Evolutionary conservation across 2,888 invertebrate species (phyloP), one percentile per base, ranked within the genome.

Genomic region (Xestia xanthographa): DNA sequence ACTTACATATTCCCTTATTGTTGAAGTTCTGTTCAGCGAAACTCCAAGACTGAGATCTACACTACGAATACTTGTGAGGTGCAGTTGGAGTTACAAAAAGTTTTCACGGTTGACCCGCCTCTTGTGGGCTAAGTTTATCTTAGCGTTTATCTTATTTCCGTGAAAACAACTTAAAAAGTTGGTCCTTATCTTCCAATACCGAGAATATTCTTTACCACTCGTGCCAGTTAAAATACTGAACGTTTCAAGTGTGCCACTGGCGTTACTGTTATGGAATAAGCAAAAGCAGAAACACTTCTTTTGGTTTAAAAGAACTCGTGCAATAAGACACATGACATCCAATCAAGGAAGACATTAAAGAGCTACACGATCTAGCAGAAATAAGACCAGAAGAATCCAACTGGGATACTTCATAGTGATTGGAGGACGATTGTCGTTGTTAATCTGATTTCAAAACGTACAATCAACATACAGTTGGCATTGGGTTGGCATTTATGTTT

Each of bases 61-160:
- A 58, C 68, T 75, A 78, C 67, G 38, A 80, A 82, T 41, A 41
- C 73, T 82, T 83, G 82, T 86, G 66, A 87, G 86, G 85, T 84
- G 80, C 82, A 72, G 80, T 83, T 87, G 43, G 20, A 74, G 50
- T 76, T 75, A 86, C 77, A 90, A 90, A 92, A 92, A 92, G 90
- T 91, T 92, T 93, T 91, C 91, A 90, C 90, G 88, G 89, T 86
- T 91, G 92, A 92, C 91, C 92, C 89, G 41, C 83, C 88, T 84
- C 89, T 86, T 84, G 82, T 80, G 82, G 72, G 85, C 86, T 85
- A 87, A 86, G 91, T 92, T 95, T 94, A 96, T 96, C 95, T 92
- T 84, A 88, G 83, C 92, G 92, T 93, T 94, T 94, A 95, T 95
- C 95, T 94, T 85, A 91, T 92, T 96, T 95, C 94, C 92, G 91